These are phyloP conservation scores for Fundulus diaphanus DNA, from an alignment of 2,797 vertebrate species.

Conservation along the genomic window DNA sequence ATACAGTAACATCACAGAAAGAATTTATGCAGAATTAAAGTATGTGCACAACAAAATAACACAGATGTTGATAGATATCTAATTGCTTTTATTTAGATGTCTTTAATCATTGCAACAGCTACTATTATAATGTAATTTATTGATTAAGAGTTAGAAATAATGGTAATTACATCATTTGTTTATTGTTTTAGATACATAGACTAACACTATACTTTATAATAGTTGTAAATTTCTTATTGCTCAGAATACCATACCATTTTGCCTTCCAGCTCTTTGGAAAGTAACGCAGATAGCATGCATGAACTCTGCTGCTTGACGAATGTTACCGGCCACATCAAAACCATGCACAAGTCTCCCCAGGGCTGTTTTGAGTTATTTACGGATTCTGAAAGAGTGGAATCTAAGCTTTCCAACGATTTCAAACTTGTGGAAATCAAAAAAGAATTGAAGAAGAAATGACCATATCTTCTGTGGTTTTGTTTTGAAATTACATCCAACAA, in stretches of 20 bases:
- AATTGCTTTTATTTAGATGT: neutral
- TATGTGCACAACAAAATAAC: neutral
- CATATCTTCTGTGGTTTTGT: too few species aligned
- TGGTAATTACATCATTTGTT: neutral
- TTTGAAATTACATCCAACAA: too few species aligned
- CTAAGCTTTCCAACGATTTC: too few species aligned
- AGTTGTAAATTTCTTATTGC: neutral
- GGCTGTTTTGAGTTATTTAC: too few species aligned
- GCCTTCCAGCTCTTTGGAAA: neutral
- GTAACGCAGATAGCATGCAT: neutral
- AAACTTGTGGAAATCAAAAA: too few species aligned
- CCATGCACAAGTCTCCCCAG: too few species aligned
- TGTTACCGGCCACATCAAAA: too few species aligned
- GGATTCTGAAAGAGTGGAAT: too few species aligned
- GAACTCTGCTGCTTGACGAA: too few species aligned
- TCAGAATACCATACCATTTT: neutral
- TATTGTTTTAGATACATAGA: neutral
- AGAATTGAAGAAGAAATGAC: too few species aligned
- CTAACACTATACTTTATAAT: neutral
- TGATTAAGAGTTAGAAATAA: too few species aligned
- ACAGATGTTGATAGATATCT: neutral
- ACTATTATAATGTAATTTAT: neutral
- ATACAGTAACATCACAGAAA: neutral
- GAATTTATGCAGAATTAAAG: neutral
- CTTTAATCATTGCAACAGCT: neutral